Evolutionary conservation across 2,113 vertebrate genomes (phyloP).

Genomic region (Pelusios castaneus): DNA sequence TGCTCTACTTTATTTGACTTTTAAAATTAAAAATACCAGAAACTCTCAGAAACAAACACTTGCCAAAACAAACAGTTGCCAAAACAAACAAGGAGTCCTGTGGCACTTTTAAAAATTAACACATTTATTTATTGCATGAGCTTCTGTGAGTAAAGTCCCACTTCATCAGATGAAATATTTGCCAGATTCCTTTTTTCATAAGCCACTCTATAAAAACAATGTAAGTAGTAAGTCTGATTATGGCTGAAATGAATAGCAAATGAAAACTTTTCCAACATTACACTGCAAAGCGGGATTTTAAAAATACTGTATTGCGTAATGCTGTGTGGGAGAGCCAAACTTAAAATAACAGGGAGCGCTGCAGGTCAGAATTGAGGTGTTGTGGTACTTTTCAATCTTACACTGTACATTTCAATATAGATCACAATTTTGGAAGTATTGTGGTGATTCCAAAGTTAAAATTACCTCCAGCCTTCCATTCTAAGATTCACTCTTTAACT

Average conservation of each 20-base stretch:
- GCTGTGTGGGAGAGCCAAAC: not conserved
- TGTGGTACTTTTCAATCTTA: not conserved
- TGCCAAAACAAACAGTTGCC: too few species aligned
- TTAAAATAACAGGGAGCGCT: not conserved
- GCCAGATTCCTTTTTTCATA: not conserved
- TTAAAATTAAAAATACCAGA: not conserved
- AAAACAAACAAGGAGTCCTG: too few species aligned
- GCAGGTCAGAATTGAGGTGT: not conserved
- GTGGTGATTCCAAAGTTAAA: not conserved
- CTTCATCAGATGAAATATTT: too few species aligned
- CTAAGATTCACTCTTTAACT: constrained; percentile 27
- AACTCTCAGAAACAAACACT: not conserved
- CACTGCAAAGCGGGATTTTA: not conserved
- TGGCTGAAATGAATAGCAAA: not conserved
- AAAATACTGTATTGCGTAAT: not conserved
- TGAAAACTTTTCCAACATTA: not conserved
- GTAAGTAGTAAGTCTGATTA: too few species aligned
- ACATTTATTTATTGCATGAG: too few species aligned
- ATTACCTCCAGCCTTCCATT: not conserved
- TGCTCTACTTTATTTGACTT: not conserved
- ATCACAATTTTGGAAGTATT: not conserved
- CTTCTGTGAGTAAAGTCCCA: too few species aligned
- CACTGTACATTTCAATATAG: not conserved
- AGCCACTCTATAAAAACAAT: too few species aligned
- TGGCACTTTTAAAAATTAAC: too few species aligned